Percentiles rank a stretch among this genome's conserved stretches.
Conservation (phyloP, 2,888 invertebrate genomes). For the Chamaedrilus cognettii region DNA sequence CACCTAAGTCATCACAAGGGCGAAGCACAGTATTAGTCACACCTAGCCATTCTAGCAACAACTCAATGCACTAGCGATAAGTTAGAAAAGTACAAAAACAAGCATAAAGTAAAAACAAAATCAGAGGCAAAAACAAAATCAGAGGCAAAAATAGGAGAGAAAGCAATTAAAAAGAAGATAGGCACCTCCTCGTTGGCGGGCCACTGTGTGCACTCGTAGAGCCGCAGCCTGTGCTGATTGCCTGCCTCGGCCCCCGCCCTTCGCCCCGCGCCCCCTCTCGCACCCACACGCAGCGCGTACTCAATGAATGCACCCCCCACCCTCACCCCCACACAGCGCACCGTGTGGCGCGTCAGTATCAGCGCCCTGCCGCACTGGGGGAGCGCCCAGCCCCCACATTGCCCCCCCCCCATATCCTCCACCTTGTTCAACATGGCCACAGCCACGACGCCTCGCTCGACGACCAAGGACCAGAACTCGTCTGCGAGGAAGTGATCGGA, state of each 20-base stretch:
- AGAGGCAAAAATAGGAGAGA: no score
- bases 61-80: no score
- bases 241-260: not conserved
- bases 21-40: no score
- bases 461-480: conserved; percentile 12
- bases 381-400: not conserved
- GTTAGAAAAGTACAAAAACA: no score
- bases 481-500: not conserved
- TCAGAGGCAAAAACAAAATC: no score
- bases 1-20: no score
- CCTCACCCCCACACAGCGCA: conserved; percentile 5
- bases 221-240: conserved; percentile 4
- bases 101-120: no score
- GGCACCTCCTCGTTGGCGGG: not conserved
- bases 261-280: not conserved
- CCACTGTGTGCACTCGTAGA: conserved; percentile 16
- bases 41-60: no score
- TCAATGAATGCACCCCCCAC: not conserved
- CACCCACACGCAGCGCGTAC: conserved; percentile 2
- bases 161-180: no score
- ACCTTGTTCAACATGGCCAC: conserved; percentile 14
- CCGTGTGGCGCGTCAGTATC: not conserved
- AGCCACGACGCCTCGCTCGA: conserved; percentile 1
- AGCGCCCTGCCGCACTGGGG: conserved; percentile 9
- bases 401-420: not conserved